Base-by-base conservation (phyloP, 2,113 vertebrate species). In the Pluvianellus socialis region DNA sequence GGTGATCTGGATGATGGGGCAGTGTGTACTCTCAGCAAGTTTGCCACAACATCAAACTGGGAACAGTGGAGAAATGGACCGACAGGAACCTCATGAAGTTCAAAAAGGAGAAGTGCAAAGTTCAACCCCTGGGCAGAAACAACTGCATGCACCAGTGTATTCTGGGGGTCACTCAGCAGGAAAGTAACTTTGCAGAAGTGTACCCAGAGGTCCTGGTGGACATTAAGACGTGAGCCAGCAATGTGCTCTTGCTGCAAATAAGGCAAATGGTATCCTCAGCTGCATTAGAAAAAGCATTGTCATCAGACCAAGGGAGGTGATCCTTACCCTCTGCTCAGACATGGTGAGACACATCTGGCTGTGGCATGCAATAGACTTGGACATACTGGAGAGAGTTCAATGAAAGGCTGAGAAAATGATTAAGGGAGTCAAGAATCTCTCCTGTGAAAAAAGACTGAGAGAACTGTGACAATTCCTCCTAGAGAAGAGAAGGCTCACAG, bases 391-490 rank as follows among this genome's bases (percentile, higher is more conserved):
- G 9, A 53, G 16, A 76, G 13, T 49, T 12, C 14, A 68, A 16
- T 0, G 2, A 53, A 90, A 19, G 33, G 26, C 20, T 3, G 7
- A 0, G 1, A 45, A 77, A 45, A 68, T 13, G 7, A 33, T 38
- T 38, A 79, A 62, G 23, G 19, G 28, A 63, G 20, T 59, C 33
- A 40, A 47, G 33, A 12, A 63, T 28, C 40, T 55, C 40, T 63
- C 14, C 56, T 40, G 12, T 27, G 45, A 88, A 33, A 47, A 88
- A 79, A 62, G 26, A 45, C 33, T 53, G 56, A 63, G 56, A 63
- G 12, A 71, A 23, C 47, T 47, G 7, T 18, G 49, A 71, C 22
- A 45, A 9, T 55, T 79, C 23, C 79, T 40, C 38, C 27, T 53
- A 33, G 38, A 44, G 62, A 63, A 73, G 13, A 63, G 28, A 67